Base-by-base conservation (phyloP, 1,140 invertebrate species). In the Oedothorax gibbosus region DNA sequence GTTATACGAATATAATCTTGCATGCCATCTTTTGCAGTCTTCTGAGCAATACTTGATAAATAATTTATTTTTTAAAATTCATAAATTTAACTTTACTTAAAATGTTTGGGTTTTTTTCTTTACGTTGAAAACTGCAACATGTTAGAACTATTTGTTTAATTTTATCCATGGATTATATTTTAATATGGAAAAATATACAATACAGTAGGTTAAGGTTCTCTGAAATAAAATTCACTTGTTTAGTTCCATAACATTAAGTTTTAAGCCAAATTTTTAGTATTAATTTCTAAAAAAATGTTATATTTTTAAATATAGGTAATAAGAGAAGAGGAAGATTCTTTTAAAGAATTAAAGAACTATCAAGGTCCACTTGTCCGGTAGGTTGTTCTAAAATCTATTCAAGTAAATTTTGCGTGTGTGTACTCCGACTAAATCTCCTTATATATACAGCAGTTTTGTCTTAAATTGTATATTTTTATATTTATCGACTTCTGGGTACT, bases 331-430 rank as follows among this genome's bases (percentile, higher is more conserved):
- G 86, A 87, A 35, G 88, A 94, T 72, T 90, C 92, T 65, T 90
- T 91, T 76, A 91, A 93, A 81, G 94, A 95, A 87, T 90, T 97
- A 50, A 91, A 92, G 65, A 90, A 90, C 66, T 96, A 95, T 90
- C 94, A 95, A 21, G 95, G 95, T 60, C 95, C 95, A 86, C 91
- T 96, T 35, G 91, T 94, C 77, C 93, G 93, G 93, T 93, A 90
- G 90, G 91, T 90, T 87, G 88, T 88, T 88, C 89, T 51, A 71
- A 72, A 10, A n/a, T 35, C 35, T 35, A 35, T 35, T 35, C 35
- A 35, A 35, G 1, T 35, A 35, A 2, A 35, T 35, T 35, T 1
- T 1, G 35, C 5, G 35, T 35, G 35, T 35, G 5, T 35, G 35
- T 35, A 35, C 35, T 35, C 35, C 35, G 35, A 35, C 35, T 35